These are phyloP conservation scores for Poecile montanus DNA, from an alignment of 2,797 vertebrate species.

Conservation along the genomic window DNA sequence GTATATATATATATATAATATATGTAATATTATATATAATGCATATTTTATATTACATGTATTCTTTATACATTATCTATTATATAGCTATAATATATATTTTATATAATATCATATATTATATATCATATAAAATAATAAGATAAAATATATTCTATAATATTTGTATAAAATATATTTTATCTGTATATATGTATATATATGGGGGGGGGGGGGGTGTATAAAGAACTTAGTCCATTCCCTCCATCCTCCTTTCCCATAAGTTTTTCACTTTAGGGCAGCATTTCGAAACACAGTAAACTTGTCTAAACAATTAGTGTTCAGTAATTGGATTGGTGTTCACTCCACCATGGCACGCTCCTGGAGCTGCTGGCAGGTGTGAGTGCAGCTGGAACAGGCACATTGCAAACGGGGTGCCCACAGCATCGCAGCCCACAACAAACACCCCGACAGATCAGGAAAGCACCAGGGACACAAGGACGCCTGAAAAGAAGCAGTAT, in stretches of 20 bases:
- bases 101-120: too few relatives aligned
- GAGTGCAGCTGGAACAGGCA: background rate
- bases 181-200: too few relatives aligned
- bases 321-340: too few relatives aligned
- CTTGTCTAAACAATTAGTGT: background rate
- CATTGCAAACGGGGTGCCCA: background rate
- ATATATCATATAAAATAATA: too few relatives aligned
- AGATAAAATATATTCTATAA: too few relatives aligned
- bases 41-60: too few relatives aligned
- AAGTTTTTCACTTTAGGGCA: background rate
- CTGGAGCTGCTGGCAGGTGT: background rate
- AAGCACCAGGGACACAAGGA: background rate
- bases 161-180: too few relatives aligned
- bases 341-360: accelerated
- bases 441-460: background rate
- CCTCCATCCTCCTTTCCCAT: background rate
- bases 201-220: background rate
- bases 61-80: too few relatives aligned
- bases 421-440: background rate
- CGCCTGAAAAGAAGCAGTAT: background rate
- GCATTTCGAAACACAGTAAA: background rate
- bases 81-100: too few relatives aligned
- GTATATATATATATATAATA: background rate
- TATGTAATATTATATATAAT: too few relatives aligned
- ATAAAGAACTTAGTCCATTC: background rate